Evolutionary conservation across 2,888 invertebrate species (phyloP).

Genomic region (Desoria tigrina): DNA sequence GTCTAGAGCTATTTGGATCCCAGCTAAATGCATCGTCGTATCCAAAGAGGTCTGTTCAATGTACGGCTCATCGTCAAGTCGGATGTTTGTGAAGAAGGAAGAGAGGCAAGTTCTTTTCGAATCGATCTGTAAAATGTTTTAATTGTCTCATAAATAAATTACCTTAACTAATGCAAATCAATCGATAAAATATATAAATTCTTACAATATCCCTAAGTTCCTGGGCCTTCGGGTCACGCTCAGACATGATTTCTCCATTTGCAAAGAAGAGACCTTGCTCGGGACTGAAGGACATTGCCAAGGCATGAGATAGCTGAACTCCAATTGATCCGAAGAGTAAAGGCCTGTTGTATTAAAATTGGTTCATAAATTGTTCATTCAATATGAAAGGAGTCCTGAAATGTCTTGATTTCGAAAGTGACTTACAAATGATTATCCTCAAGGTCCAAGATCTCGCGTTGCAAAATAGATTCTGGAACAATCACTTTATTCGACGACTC

Average conservation of each 20-base stretch:
- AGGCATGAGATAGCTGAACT: slow-evolving; percentile 59
- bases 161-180: no score
- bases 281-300: slow-evolving; percentile 59
- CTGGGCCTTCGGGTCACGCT: slow-evolving; percentile 55
- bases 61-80: slow-evolving; percentile 50
- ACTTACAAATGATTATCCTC: slow-evolving; percentile 32
- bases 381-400: not conserved
- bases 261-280: slow-evolving; percentile 57
- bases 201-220: slow-evolving; percentile 39
- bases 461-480: slow-evolving; percentile 59
- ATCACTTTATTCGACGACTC: slow-evolving; percentile 60
- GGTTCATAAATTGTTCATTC: no score
- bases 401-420: not conserved
- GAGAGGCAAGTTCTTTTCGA: slow-evolving; percentile 47
- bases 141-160: not conserved
- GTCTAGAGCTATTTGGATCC: slow-evolving; percentile 48
- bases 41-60: slow-evolving; percentile 51
- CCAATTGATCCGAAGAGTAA: slow-evolving; percentile 58
- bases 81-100: slow-evolving; percentile 47
- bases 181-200: no score
- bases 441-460: slow-evolving; percentile 34
- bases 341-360: slow-evolving; percentile 56
- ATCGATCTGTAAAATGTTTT: slow-evolving; percentile 36
- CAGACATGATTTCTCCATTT: slow-evolving; percentile 57
- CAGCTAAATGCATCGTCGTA: slow-evolving; percentile 50